phyloP scores from a whole-genome alignment of 2,888 invertebrate species.

The Neuroscelio doddi region DNA sequence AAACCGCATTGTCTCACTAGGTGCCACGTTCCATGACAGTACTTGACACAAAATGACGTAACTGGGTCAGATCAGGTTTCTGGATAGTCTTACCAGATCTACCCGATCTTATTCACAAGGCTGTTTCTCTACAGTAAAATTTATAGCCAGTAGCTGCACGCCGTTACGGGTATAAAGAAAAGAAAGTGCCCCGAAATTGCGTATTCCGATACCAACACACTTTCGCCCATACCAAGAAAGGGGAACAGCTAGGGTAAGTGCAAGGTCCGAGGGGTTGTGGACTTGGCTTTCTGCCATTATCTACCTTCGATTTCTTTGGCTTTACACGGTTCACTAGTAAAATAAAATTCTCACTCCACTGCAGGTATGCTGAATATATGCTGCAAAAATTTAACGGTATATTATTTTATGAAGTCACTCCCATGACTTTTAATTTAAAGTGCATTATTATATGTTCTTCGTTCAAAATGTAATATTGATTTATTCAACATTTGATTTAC shows the following conservation, averaged over 20 bases:
- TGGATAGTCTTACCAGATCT: constrained; percentile 46
- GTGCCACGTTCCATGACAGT: constrained; percentile 53
- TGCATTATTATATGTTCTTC: too few relatives aligned
- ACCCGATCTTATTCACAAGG: constrained; percentile 51
- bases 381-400: too few relatives aligned
- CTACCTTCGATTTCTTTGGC: constrained; percentile 30
- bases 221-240: constrained; percentile 48
- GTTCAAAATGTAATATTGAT: too few relatives aligned
- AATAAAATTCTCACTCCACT: too few relatives aligned
- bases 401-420: too few relatives aligned
- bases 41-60: constrained; percentile 62
- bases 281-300: constrained; percentile 55
- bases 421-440: too few relatives aligned
- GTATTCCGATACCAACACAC: constrained; percentile 52
- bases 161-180: constrained; percentile 50
- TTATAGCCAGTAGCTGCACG: constrained; percentile 58
- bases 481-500: too few relatives aligned
- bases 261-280: constrained; percentile 50
- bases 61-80: constrained; percentile 59
- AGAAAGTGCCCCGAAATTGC: constrained; percentile 58
- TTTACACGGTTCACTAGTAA: constrained; percentile 6
- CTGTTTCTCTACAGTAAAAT: constrained; percentile 51
- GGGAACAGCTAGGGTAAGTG: constrained; percentile 43
- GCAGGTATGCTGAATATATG: too few relatives aligned
- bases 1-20: constrained; percentile 60